Evolutionary conservation across 2,888 invertebrate genomes (phyloP).

Genomic region (Acronicta aceris): DNA sequence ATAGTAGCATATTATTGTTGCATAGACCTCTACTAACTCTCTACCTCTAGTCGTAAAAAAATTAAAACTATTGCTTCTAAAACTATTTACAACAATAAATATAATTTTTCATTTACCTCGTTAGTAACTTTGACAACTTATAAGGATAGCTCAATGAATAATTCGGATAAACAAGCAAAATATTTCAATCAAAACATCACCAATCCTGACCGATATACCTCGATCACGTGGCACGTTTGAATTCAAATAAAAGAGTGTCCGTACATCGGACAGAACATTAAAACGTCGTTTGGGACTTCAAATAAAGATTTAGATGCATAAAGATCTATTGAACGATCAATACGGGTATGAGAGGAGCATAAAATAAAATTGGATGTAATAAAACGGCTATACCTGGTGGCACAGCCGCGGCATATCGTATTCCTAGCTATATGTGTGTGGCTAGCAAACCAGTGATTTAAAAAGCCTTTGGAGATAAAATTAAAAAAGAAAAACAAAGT

Average conservation of each 20-base stretch:
- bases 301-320: constrained; percentile 76
- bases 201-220: constrained; percentile 20
- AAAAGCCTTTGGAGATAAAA: constrained; percentile 24
- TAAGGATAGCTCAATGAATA: no score
- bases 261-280: constrained; percentile 58
- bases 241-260: constrained; percentile 58
- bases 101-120: no score
- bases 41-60: no score
- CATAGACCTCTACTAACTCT: no score
- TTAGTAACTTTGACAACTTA: no score
- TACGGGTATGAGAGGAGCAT: constrained; percentile 73
- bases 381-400: constrained; percentile 78
- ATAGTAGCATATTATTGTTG: no score
- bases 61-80: no score
- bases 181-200: no score
- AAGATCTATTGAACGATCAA: constrained; percentile 74
- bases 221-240: constrained; percentile 49
- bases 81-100: no score
- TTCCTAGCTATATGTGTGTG: constrained; percentile 66
- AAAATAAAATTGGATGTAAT: constrained; percentile 85
- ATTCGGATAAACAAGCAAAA: no score
- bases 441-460: constrained; percentile 48
- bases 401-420: constrained; percentile 72
- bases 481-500: not conserved
- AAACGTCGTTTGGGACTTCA: constrained; percentile 67